phyloP scores from a whole-genome alignment of 1,140 invertebrate species.

The Batillaria attramentaria region DNA sequence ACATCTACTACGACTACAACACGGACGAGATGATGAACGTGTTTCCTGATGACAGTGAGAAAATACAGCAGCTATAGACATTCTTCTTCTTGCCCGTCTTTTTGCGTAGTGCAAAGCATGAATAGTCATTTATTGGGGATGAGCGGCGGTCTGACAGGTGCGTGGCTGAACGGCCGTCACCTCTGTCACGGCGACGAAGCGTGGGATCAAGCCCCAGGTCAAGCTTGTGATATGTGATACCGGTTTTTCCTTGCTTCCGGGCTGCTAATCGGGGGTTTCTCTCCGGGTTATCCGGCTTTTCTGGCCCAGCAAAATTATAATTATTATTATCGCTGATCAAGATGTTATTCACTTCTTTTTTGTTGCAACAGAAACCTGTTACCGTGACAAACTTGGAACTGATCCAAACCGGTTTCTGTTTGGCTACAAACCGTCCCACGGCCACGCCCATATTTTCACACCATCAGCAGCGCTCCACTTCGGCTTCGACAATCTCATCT shows the following conservation, averaged over 20 bases:
- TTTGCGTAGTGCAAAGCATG: neutral
- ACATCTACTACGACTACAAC: constrained; percentile 39
- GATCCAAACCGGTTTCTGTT: constrained; percentile 42
- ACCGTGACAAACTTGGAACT: constrained; percentile 25
- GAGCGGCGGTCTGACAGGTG: no score
- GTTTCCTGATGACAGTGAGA: constrained; percentile 5
- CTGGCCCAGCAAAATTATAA: no score
- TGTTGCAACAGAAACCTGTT: constrained; percentile 36
- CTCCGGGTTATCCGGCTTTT: no score
- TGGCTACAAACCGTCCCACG: constrained; percentile 39
- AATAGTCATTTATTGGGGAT: neutral
- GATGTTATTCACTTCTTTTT: neutral
- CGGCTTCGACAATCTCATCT: neutral
- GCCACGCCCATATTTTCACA: constrained; percentile 20
- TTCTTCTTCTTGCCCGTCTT: neutral
- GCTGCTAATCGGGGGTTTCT: no score
- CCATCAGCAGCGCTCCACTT: constrained; percentile 31
- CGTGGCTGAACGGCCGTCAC: no score
- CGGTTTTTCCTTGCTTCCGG: no score
- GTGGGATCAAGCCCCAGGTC: no score
- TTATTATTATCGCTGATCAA: no score
- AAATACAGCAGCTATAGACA: neutral
- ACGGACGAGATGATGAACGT: constrained; percentile 33
- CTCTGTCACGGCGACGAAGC: no score
- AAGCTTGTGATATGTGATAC: no score